Percentiles rank a stretch among this genome's conserved stretches.
Evolutionary conservation across 2,113 vertebrate species (phyloP).

Genomic region (Tautogolabrus adspersus): DNA sequence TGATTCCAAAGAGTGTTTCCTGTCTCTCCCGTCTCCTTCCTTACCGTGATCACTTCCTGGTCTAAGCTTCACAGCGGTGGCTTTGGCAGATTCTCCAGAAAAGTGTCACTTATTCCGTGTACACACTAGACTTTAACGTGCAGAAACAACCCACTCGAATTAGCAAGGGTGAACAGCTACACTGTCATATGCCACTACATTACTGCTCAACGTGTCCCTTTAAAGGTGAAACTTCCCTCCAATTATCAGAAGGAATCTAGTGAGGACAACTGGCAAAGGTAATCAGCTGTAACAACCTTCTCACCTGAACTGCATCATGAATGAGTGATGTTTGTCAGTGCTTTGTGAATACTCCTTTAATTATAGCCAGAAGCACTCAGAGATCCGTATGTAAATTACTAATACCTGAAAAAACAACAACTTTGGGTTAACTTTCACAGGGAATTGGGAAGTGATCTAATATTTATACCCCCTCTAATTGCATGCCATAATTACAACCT

Average conservation of each 20-base stretch:
- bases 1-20: constrained; percentile 60
- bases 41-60: constrained; percentile 64
- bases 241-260: constrained; percentile 41
- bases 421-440: constrained; percentile 63
- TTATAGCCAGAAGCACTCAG: constrained; percentile 45
- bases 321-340: constrained; percentile 43
- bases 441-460: constrained; percentile 67
- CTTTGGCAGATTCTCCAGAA: constrained; percentile 56
- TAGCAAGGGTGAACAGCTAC: constrained; percentile 45
- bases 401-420: constrained; percentile 51
- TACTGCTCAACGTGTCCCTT: constrained; percentile 33
- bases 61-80: constrained; percentile 47
- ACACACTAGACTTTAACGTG: constrained; percentile 66
- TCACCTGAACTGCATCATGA: constrained; percentile 10
- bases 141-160: constrained; percentile 61
- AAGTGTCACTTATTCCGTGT: constrained; percentile 52
- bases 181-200: constrained; percentile 46
- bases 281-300: constrained; percentile 35
- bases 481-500: constrained; percentile 78
- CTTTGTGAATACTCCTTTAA: constrained; percentile 40
- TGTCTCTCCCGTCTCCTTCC: constrained; percentile 64
- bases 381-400: constrained; percentile 62
- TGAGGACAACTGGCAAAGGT: constrained; percentile 46
- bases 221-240: constrained; percentile 45
- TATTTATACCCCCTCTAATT: constrained; percentile 78